These are phyloP conservation scores for Planiliza haematocheilus DNA, from an alignment of 2,113 vertebrate genomes.

Conservation along the genomic window DNA sequence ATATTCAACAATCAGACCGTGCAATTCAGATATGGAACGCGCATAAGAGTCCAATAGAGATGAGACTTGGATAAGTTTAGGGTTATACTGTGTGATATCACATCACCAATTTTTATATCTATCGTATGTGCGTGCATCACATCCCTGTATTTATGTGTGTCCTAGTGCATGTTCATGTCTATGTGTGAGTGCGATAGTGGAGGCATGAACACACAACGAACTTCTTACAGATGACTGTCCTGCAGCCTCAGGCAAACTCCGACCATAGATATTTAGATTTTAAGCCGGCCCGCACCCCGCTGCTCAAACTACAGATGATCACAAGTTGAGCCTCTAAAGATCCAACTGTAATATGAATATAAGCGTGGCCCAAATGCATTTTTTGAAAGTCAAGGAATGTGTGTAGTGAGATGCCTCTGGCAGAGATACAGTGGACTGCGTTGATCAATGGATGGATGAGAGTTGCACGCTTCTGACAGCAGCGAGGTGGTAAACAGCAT, in stretches of 20 bases:
- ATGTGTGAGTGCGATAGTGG: constrained; percentile 6
- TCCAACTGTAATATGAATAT: constrained; percentile 38
- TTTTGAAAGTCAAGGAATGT: constrained; percentile 20
- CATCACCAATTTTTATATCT: background rate
- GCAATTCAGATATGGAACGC: background rate
- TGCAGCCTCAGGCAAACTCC: constrained; percentile 27
- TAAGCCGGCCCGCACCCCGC: constrained; percentile 31
- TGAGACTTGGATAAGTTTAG: background rate
- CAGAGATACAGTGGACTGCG: constrained; percentile 42
- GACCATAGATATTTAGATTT: constrained; percentile 34
- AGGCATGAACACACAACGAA: background rate
- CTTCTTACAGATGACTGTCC: background rate
- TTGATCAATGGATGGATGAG: constrained; percentile 57
- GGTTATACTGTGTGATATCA: background rate
- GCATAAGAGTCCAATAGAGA: background rate
- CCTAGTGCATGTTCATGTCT: background rate
- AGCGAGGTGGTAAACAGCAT: constrained; percentile 62
- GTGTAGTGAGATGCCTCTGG: constrained; percentile 37
- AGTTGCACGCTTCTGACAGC: constrained; percentile 62
- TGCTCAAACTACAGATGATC: constrained; percentile 52
- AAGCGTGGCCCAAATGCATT: constrained; percentile 28
- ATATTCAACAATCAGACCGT: constrained; percentile 1
- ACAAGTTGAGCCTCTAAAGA: constrained; percentile 34
- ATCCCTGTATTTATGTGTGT: constrained; percentile 7
- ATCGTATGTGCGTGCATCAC: background rate